These are phyloP conservation scores for Redunca redunca DNA, from an alignment of 2,113 vertebrate species.

Conservation along the genomic window DNA sequence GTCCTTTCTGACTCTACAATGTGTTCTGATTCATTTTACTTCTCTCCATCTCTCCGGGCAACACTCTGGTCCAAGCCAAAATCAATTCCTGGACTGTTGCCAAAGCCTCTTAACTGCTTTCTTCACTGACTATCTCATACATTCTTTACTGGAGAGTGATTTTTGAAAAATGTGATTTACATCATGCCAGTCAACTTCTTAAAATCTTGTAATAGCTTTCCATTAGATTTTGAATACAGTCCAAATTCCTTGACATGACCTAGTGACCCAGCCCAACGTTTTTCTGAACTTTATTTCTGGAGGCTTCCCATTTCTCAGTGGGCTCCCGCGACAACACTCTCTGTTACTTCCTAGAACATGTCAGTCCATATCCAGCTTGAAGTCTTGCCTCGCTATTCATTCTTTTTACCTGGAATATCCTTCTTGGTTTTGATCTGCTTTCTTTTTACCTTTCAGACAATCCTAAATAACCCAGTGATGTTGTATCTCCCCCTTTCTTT, in stretches of 20 bases:
- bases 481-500: background rate
- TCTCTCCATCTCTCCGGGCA: background rate
- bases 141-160: background rate
- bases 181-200: conserved; percentile 15
- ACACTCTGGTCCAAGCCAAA: background rate
- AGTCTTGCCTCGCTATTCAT: background rate
- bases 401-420: background rate
- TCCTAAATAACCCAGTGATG: background rate
- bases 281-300: background rate
- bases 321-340: background rate
- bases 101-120: background rate
- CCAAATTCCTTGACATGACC: conserved; percentile 16
- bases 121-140: background rate
- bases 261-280: background rate
- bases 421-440: background rate
- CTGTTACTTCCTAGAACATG: background rate
- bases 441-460: background rate
- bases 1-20: background rate
- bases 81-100: conserved; percentile 1
- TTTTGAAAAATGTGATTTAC: conserved; percentile 33
- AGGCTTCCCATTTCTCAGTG: background rate
- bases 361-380: background rate
- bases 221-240: conserved; percentile 49
- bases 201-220: conserved; percentile 48
- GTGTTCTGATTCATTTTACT: background rate